Evolutionary conservation across 2,113 vertebrate species (phyloP), one percentile per base, ranked within the genome.

Genomic region (Drymodes brunneopygia): DNA sequence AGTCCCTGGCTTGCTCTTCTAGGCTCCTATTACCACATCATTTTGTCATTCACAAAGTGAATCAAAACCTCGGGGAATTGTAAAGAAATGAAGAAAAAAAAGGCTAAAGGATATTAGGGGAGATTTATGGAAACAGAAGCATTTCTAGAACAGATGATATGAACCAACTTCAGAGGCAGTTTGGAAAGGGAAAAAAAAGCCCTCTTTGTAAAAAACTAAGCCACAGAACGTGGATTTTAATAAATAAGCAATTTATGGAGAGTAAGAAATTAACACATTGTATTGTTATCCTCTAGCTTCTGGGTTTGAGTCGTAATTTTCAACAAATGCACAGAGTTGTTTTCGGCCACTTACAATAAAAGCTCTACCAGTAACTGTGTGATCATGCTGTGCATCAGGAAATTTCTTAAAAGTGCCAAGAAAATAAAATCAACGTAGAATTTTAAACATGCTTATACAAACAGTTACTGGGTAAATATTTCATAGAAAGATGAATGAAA

Each of bases 81-180:
- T 65, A 86, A 90, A 70, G 62, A 88, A 88, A 72, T 28, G 8
- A 48, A 58, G 31, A 3, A 31, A 79, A 53, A 91, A 93, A 86
- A 67, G 42, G 33, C 67, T 36, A 83, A 70, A 48, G 71, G 42
- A 90, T 35, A 44, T 81, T n/a, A 77, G 12, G 57, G 36, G 36
- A 96, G 61, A 94, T 96, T 85, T 92, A 91, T 61, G 53, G 83
- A 60, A 95, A 90, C n/a, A 72, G 61, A 25, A 89, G 87, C 58
- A 88, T 95, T 87, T 84, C 81, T 82, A 72, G 94, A 94, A 69
- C 51, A 87, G 38, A 84, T 21, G 6, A 83, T 58, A 79, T 6
- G 25, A 80, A 82, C 42, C 33, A 65, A 91, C 58, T 81, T 90
- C 58, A 79, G 56, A 89, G 35, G 21, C 5, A 0, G 50, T 54